phyloP scores from a whole-genome alignment of 2,797 vertebrate species.

The Leptodactylus fallax region DNA sequence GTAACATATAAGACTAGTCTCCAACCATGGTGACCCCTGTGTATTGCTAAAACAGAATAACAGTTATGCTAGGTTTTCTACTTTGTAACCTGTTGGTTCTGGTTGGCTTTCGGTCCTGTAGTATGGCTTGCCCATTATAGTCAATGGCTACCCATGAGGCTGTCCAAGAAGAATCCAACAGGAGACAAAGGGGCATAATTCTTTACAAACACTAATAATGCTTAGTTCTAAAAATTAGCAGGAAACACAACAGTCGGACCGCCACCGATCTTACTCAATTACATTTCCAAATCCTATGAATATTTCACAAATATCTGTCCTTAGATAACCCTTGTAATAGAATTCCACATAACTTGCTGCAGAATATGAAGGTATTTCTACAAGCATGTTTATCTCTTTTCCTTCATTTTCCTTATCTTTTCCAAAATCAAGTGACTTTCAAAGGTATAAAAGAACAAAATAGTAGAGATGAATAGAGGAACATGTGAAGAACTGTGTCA shows the following conservation, averaged over 20 bases:
- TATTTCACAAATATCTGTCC: not conserved
- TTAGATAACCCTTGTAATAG: not conserved
- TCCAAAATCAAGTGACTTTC: constrained; percentile 27
- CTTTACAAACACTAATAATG: not conserved
- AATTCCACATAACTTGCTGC: constrained; percentile 22
- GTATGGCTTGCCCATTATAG: too few relatives aligned
- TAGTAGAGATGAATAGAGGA: not conserved
- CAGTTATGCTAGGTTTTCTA: too few relatives aligned
- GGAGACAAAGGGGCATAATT: too few relatives aligned
- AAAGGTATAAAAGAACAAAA: not conserved
- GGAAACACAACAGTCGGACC: not conserved
- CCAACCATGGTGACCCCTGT: too few relatives aligned
- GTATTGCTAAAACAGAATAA: too few relatives aligned
- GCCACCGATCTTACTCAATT: not conserved
- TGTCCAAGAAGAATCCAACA: too few relatives aligned
- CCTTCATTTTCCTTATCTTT: not conserved
- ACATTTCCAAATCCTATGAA: not conserved
- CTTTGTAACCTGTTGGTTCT: too few relatives aligned
- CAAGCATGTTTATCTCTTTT: not conserved
- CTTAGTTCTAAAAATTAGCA: not conserved
- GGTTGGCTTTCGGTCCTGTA: too few relatives aligned
- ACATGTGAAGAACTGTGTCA: not conserved
- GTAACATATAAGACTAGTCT: too few relatives aligned
- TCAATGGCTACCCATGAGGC: too few relatives aligned
- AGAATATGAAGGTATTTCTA: constrained; percentile 27